These are phyloP conservation scores for Sebastes aleutianus DNA, from an alignment of 2,797 vertebrate genomes.

Conservation along the genomic window DNA sequence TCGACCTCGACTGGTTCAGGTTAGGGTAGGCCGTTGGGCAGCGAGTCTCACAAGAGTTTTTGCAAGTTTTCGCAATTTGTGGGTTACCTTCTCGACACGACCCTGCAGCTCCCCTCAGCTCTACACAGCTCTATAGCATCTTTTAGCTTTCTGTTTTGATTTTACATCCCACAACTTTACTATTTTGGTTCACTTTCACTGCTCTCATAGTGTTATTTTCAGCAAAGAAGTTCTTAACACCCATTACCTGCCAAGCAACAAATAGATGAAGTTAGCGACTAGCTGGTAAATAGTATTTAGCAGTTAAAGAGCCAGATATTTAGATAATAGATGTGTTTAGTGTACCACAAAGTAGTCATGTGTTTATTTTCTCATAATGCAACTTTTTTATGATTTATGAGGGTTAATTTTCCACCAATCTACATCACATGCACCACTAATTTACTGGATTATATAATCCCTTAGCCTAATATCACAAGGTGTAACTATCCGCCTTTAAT, in stretches of 20 bases:
- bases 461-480: constrained; percentile 10
- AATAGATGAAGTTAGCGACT: background rate
- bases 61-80: too few relatives aligned
- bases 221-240: background rate
- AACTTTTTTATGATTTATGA: constrained; percentile 1
- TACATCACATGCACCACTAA: constrained; percentile 2
- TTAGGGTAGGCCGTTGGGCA: too few relatives aligned
- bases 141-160: background rate
- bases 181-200: background rate
- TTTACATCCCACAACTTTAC: background rate
- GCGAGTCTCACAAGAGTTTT: too few relatives aligned
- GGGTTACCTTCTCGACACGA: too few relatives aligned
- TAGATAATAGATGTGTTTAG: background rate
- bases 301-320: background rate
- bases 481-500: constrained; percentile 41
- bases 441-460: constrained; percentile 39
- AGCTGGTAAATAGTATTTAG: background rate
- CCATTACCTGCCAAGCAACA: background rate
- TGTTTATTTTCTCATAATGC: background rate
- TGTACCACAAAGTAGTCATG: background rate
- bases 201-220: background rate
- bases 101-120: too few relatives aligned
- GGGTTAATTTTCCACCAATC: background rate
- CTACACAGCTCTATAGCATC: background rate
- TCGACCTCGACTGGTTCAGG: too few relatives aligned